Base-by-base conservation (phyloP, 1,140 invertebrate genomes). In the Acromyrmex heyeri region DNA sequence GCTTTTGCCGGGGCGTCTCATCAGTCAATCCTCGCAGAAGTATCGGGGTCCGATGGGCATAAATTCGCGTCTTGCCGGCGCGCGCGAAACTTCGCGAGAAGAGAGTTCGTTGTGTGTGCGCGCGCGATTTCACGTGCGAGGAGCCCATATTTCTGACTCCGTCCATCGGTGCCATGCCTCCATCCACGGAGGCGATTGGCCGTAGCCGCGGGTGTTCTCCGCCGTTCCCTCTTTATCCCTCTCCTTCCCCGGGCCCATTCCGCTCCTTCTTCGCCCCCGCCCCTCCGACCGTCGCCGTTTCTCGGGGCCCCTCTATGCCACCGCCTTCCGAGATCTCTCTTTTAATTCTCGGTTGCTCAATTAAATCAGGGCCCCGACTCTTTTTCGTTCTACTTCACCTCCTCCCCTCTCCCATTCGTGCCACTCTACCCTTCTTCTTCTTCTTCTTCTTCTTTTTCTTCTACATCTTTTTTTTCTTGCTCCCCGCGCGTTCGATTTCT, bases 311-410 rank as follows among this genome's bases (percentile, higher is more conserved):
- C 79, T 73, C 34, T 48, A 69, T 48, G 70, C 61, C 75, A 76
- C 76, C 67, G 61, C 76, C 77, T 86, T 86, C 24, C 77, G 61
- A 90, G 89, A 91, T 90, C 90, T 90, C 86, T 91, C 89, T 91
- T 91, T 91, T 91, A 90, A 91, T 91, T 86, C 89, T 86, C 85
- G 57, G 65, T 77, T 91, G 92, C 91, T 93, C 93, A 94, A 94
- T 95, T 94, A 95, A 95, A 95, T 94, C 93, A 92, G 91, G 86
- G 92, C 88, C 38, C 38, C 82, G 91, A 87, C 88, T 91, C 81
- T 86, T 64, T 75, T 64, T 75, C 57, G 53, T 21, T 83, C 44
- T 21, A 34, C 30, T 34, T 81, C 50, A n/a, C 62, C 34, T 27
- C 48, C 50, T 30, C 14, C 48, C 30, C 10, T 27, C 18, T 14